Percentiles rank a stretch among this genome's conserved stretches.
Evolutionary conservation across 2,113 vertebrate genomes (phyloP).

Genomic region (Datnioides undecimradiatus): DNA sequence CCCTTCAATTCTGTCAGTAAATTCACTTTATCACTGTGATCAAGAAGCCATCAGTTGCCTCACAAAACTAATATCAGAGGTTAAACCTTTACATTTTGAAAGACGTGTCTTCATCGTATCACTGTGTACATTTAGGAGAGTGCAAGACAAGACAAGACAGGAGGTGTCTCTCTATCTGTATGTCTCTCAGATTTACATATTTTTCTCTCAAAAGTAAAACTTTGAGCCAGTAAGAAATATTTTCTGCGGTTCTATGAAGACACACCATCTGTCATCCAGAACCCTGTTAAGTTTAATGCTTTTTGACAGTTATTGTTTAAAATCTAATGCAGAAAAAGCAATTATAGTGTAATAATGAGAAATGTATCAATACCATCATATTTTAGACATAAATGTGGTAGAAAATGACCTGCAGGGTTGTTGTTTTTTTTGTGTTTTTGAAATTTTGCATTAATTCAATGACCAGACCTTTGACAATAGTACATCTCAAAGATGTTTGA

Average conservation of each 20-base stretch:
- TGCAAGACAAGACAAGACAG: constrained; percentile 37
- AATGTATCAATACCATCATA: not conserved
- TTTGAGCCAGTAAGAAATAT: constrained; percentile 48
- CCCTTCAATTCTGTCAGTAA: constrained; percentile 24
- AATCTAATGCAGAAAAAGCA: not conserved
- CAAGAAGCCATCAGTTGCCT: constrained; percentile 23
- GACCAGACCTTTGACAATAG: not conserved
- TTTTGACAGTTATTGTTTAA: constrained; percentile 28
- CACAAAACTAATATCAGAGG: constrained; percentile 26
- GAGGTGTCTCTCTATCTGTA: constrained; percentile 43
- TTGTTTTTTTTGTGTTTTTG: too few relatives aligned
- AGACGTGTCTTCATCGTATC: constrained; percentile 14
- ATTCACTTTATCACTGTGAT: constrained; percentile 13
- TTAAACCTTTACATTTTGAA: constrained; percentile 41
- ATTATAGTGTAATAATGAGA: not conserved
- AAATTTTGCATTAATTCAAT: not conserved
- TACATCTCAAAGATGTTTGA: not conserved
- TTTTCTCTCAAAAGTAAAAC: constrained; percentile 51
- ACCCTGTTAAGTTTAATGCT: constrained; percentile 19
- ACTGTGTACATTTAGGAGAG: constrained; percentile 31
- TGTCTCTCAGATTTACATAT: constrained; percentile 45
- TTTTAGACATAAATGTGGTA: not conserved
- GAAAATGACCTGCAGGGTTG: not conserved
- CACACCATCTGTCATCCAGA: constrained; percentile 54
- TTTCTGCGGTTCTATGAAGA: constrained; percentile 44